These are phyloP conservation scores for Struthio camelus DNA, from an alignment of 2,113 vertebrate species.

Conservation along the genomic window DNA sequence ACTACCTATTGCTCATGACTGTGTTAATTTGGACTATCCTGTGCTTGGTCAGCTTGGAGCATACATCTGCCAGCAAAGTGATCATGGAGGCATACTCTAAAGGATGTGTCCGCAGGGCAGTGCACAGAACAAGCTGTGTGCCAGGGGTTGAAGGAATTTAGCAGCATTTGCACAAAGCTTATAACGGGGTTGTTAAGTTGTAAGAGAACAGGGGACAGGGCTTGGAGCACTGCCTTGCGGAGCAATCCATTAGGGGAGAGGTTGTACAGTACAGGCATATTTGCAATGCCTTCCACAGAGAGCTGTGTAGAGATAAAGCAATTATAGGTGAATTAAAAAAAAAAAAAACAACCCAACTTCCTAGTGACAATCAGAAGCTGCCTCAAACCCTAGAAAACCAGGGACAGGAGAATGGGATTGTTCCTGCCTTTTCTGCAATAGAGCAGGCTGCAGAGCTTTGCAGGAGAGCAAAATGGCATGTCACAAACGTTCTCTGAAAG, in stretches of 20 bases:
- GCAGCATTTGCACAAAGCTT: not conserved
- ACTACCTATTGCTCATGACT: not conserved
- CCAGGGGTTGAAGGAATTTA: not conserved
- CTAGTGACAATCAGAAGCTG: not conserved
- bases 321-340: not conserved
- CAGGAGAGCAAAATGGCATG: accelerated
- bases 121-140: not conserved
- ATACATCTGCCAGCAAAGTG: not conserved
- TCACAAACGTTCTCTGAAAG: not conserved
- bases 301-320: not conserved
- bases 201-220: not conserved
- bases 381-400: not conserved
- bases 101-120: not conserved
- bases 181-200: not conserved
- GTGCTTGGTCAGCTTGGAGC: not conserved
- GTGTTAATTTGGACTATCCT: accelerated
- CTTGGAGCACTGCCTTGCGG: not conserved
- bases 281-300: not conserved
- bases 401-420: not conserved
- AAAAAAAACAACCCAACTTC: not conserved
- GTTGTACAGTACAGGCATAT: accelerated
- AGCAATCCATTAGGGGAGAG: not conserved
- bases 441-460: not conserved
- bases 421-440: accelerated
- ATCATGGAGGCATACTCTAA: not conserved